Evolutionary conservation across 1,140 invertebrate genomes (phyloP).

Genomic region (Proales similis): DNA sequence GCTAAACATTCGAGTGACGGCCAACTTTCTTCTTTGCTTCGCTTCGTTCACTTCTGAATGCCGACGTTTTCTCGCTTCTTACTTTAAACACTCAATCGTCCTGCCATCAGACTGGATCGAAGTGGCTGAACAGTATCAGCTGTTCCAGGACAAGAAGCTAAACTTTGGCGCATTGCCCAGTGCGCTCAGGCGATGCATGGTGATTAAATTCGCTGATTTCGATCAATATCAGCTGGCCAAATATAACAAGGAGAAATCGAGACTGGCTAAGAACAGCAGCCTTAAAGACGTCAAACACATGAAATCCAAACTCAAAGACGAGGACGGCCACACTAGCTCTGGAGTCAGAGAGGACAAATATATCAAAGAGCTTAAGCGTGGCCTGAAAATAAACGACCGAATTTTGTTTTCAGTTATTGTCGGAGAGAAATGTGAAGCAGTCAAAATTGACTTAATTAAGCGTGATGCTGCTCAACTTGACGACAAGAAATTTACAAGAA

Average conservation of each 20-base stretch:
- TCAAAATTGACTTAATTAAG: conserved; percentile 39
- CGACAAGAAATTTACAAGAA: conserved; percentile 37
- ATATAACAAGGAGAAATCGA: conserved; percentile 52
- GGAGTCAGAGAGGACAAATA: conserved; percentile 17
- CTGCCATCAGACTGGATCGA: conserved; percentile 57
- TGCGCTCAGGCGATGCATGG: conserved; percentile 51
- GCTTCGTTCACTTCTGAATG: conserved; percentile 47
- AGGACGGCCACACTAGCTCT: conserved; percentile 15
- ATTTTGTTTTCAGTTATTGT: not conserved
- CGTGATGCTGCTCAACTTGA: conserved; percentile 40
- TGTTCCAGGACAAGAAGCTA: conserved; percentile 45
- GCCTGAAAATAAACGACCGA: conserved; percentile 38
- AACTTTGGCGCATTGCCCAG: conserved; percentile 49
- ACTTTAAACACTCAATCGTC: conserved; percentile 47
- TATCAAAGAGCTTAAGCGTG: conserved; percentile 6
- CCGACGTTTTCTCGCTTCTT: conserved; percentile 50
- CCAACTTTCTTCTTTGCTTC: conserved; percentile 54
- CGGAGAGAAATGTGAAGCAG: conserved; percentile 2
- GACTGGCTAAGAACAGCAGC: conserved; percentile 44
- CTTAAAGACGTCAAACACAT: conserved; percentile 22
- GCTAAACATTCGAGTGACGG: conserved; percentile 54
- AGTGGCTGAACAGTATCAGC: conserved; percentile 53
- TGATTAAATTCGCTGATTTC: conserved; percentile 53
- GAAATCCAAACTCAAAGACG: conserved; percentile 22
- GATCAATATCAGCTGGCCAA: conserved; percentile 55